Conservation (phyloP, 1,140 invertebrate species). For the Trigoniulus corallinus region DNA sequence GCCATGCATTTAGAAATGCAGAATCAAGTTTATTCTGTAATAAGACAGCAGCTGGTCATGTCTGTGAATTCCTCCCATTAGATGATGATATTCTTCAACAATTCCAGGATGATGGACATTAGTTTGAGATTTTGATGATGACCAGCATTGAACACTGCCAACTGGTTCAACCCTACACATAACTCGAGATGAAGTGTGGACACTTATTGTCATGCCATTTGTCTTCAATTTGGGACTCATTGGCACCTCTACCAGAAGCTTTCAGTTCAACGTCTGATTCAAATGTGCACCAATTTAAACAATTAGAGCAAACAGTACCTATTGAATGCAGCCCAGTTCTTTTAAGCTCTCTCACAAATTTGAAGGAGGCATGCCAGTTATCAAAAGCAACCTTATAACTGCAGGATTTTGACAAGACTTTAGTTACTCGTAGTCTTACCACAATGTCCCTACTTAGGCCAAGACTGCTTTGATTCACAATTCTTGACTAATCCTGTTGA, state of each 20-base stretch:
- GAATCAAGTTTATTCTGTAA: no score
- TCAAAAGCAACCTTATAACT: conserved; percentile 3
- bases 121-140: neutral
- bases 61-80: conserved; percentile 5
- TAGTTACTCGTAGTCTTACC: neutral
- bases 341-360: neutral
- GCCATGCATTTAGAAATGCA: no score
- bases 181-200: neutral
- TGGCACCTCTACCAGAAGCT: neutral
- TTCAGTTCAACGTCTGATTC: neutral
- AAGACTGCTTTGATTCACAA: neutral
- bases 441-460: neutral
- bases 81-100: conserved; percentile 1
- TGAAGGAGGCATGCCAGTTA: conserved; percentile 1
- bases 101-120: neutral
- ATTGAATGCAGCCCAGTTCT: neutral
- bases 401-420: neutral
- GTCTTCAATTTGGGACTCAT: conserved; percentile 1
- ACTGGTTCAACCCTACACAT: neutral
- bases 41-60: no score
- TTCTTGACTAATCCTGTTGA: conserved; percentile 1
- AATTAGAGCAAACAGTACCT: neutral
- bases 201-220: conserved; percentile 1
- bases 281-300: neutral
- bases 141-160: neutral